phyloP scores from a whole-genome alignment of 92 coral and sea anemone species.

The Galaxea fascicularis region DNA sequence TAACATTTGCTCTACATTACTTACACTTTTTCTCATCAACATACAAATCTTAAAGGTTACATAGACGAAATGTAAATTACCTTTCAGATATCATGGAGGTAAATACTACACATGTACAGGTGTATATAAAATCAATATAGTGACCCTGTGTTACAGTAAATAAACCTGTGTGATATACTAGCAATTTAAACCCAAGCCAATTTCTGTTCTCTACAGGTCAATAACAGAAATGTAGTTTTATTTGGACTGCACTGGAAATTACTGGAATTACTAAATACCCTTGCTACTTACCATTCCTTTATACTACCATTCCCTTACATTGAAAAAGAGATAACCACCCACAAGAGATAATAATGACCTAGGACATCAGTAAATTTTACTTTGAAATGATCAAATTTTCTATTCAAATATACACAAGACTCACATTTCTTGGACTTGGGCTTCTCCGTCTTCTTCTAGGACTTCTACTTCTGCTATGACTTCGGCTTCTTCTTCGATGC shows the following conservation, averaged over 20 bases:
- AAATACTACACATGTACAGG: too few relatives aligned
- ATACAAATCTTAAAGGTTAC: too few relatives aligned
- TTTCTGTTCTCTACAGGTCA: too few relatives aligned
- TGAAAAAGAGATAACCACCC: neutral
- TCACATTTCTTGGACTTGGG: constrained; percentile 21
- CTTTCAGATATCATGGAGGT: too few relatives aligned
- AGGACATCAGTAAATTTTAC: neutral
- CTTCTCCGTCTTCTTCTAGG: constrained; percentile 68
- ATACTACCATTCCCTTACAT: neutral
- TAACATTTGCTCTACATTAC: too few relatives aligned
- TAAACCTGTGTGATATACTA: neutral
- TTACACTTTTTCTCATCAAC: too few relatives aligned
- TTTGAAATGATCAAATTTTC: neutral
- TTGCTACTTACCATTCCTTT: neutral
- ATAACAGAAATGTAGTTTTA: too few relatives aligned
- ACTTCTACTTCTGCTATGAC: constrained; percentile 46
- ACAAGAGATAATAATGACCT: neutral
- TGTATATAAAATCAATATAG: too few relatives aligned
- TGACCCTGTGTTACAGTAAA: too few relatives aligned
- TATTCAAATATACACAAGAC: neutral
- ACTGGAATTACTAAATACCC: neutral
- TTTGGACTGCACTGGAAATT: constrained; percentile 7
- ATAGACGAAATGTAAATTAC: too few relatives aligned
- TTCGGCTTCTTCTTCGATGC: constrained; percentile 47
- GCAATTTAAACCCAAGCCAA: too few relatives aligned